Evolutionary conservation across 2,113 vertebrate species (phyloP).

Genomic region (Gymnorhina tibicen): DNA sequence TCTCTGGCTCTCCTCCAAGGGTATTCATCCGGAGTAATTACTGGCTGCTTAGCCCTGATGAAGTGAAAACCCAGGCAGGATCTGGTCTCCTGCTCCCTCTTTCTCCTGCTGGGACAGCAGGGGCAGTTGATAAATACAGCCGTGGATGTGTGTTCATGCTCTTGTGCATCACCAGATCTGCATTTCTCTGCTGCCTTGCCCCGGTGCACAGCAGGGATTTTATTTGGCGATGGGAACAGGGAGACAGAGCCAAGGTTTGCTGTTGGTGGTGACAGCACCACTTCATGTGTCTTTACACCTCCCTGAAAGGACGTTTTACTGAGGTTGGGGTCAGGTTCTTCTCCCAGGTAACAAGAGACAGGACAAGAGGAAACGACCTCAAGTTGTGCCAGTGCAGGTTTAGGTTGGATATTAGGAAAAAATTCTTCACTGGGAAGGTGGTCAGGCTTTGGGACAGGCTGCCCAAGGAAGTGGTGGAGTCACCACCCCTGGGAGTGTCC

Average conservation of each 20-base stretch:
- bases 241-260: background rate
- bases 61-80: background rate
- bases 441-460: background rate
- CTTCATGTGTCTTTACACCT: background rate
- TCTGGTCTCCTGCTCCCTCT: background rate
- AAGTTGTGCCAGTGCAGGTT: background rate
- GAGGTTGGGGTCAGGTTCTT: background rate
- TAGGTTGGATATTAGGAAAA: background rate
- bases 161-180: background rate
- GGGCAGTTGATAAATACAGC: background rate
- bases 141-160: no score
- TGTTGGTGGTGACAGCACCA: background rate
- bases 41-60: background rate
- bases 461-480: background rate
- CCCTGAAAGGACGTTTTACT: background rate
- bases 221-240: background rate
- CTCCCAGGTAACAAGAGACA: background rate
- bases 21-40: conserved; percentile 41
- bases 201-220: background rate
- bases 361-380: fast-evolving
- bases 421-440: background rate
- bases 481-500: background rate
- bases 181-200: background rate
- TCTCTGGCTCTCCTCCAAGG: conserved; percentile 25
- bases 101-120: background rate